Percentiles rank a stretch among this genome's conserved stretches.
Conservation (phyloP, 2,113 vertebrate species). For the Microtus richardsoni region DNA sequence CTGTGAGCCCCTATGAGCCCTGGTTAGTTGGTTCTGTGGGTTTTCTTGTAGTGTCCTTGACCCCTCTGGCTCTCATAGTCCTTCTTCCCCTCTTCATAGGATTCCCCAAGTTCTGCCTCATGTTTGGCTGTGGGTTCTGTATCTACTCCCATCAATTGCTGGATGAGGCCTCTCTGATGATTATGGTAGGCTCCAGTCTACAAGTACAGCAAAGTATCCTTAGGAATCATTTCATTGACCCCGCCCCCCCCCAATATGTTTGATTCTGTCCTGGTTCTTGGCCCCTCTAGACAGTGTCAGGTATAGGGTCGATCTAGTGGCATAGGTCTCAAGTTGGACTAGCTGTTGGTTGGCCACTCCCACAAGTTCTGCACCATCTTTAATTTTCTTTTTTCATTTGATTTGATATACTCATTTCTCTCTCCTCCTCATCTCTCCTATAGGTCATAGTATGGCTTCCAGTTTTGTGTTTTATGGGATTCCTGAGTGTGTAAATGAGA, state of each 20-base stretch:
- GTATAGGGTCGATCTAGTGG: neutral
- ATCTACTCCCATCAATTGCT: neutral
- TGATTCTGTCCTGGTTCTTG: neutral
- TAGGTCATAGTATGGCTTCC: neutral
- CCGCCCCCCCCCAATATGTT: neutral
- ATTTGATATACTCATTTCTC: too few species aligned
- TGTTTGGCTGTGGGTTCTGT: neutral
- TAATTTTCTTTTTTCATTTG: neutral
- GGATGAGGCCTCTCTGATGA: neutral
- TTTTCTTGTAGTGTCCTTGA: neutral
- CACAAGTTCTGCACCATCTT: neutral
- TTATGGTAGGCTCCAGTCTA: neutral
- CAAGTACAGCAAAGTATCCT: neutral
- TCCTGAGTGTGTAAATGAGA: neutral
- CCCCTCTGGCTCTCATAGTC: neutral
- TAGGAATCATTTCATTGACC: neutral
- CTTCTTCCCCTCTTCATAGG: neutral
- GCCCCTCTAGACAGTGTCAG: neutral
- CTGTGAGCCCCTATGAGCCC: neutral
- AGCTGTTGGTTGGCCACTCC: neutral
- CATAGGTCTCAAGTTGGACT: neutral
- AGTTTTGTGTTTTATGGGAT: neutral
- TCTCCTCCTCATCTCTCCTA: neutral
- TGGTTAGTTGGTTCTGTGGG: neutral
- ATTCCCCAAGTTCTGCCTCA: neutral